These are phyloP conservation scores for Zaprionus camerounensis DNA, from an alignment of 1,140 invertebrate species.

Conservation along the genomic window DNA sequence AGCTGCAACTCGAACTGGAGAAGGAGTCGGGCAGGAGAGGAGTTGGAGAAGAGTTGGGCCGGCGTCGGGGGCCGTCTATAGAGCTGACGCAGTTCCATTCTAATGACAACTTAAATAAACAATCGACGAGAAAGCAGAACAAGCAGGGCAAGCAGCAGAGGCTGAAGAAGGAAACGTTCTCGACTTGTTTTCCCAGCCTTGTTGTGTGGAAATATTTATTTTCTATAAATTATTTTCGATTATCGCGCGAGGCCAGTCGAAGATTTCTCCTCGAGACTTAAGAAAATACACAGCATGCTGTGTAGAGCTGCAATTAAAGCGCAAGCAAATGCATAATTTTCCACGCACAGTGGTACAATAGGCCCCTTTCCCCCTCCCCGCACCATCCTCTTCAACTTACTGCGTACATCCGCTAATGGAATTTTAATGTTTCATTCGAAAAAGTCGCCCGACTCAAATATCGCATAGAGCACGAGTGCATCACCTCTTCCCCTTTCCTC, in stretches of 20 bases:
- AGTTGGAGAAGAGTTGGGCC: background rate
- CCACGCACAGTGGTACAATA: conserved; percentile 29
- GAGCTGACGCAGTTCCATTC: conserved; percentile 64
- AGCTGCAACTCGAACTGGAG: conserved; percentile 25
- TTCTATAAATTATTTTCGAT: conserved; percentile 82
- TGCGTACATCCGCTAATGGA: conserved; percentile 65
- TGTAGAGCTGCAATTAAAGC: conserved; percentile 67
- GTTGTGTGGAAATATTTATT: conserved; percentile 79
- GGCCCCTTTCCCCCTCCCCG: background rate
- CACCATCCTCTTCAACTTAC: background rate
- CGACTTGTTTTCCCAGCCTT: conserved; percentile 66
- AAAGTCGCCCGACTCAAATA: conserved; percentile 66
- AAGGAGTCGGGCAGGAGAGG: conserved; percentile 4
- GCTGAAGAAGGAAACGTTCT: conserved; percentile 27
- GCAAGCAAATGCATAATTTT: conserved; percentile 79
- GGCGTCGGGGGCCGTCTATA: conserved; percentile 7
- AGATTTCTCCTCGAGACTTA: conserved; percentile 23
- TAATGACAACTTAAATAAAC: conserved; percentile 83
- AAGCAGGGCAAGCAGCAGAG: conserved; percentile 3
- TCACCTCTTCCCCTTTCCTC: conserved; percentile 11
- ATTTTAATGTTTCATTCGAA: conserved; percentile 82
- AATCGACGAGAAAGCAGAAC: conserved; percentile 31
- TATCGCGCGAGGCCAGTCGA: conserved; percentile 45
- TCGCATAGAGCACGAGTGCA: conserved; percentile 32
- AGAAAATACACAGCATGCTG: conserved; percentile 53